phyloP scores from a whole-genome alignment of 2,888 invertebrate genomes.

The Phania funesta region DNA sequence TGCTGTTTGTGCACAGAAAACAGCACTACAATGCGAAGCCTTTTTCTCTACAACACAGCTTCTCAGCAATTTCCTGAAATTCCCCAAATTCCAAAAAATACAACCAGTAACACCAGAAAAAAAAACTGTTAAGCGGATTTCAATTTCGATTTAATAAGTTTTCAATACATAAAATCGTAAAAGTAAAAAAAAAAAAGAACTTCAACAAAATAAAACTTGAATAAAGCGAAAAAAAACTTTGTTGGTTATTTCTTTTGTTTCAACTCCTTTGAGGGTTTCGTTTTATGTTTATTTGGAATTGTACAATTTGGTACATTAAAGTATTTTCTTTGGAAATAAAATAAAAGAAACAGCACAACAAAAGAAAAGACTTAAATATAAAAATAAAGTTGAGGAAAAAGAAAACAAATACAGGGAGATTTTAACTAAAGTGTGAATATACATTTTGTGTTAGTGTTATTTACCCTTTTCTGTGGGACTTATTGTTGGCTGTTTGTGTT shows the following conservation, averaged over 20 bases:
- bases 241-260: conserved; percentile 42
- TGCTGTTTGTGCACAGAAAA: background rate
- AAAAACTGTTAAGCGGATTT: conserved; percentile 64
- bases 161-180: conserved; percentile 47
- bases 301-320: conserved; percentile 41
- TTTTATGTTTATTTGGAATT: conserved; percentile 59
- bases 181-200: conserved; percentile 27
- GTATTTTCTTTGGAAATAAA: conserved; percentile 22
- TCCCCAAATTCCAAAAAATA: conserved; percentile 6
- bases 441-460: conserved; percentile 8
- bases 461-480: conserved; percentile 41
- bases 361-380: conserved; percentile 31
- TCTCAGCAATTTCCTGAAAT: conserved; percentile 31
- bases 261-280: conserved; percentile 57
- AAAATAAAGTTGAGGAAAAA: conserved; percentile 5
- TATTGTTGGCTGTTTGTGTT: conserved; percentile 26
- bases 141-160: conserved; percentile 64
- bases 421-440: conserved; percentile 30
- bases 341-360: background rate
- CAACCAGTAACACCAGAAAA: background rate
- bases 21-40: conserved; percentile 17
- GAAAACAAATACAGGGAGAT: conserved; percentile 1
- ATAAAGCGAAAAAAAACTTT: conserved; percentile 17
- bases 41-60: background rate
- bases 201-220: conserved; percentile 33